These are phyloP conservation scores for Vesta saturnalis DNA, from an alignment of 2,888 invertebrate species.

Conservation along the genomic window DNA sequence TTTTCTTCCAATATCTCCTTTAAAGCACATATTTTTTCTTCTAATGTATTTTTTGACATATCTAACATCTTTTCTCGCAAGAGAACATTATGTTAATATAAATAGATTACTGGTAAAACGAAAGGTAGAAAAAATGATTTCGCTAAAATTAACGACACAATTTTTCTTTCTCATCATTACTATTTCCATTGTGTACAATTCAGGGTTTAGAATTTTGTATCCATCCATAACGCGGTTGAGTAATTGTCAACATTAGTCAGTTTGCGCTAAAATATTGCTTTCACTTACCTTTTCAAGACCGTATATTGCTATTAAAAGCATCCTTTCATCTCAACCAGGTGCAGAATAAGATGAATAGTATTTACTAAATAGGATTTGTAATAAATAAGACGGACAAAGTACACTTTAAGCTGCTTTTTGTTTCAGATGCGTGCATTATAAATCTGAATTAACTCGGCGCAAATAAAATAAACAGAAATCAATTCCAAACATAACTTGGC, in stretches of 20 bases:
- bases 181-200: not conserved
- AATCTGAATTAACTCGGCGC: constrained; percentile 19
- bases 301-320: constrained; percentile 13
- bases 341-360: constrained; percentile 17
- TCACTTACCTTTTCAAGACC: constrained; percentile 26
- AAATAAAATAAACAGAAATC: constrained; percentile 20
- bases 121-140: too few species aligned
- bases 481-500: constrained; percentile 11
- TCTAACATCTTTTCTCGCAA: too few species aligned
- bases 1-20: too few species aligned
- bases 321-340: constrained; percentile 13
- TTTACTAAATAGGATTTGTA: constrained; percentile 24
- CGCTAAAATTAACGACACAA: not conserved
- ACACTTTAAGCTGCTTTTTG: constrained; percentile 24
- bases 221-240: not conserved
- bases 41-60: too few species aligned
- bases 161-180: not conserved
- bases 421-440: constrained; percentile 20
- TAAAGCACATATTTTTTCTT: too few species aligned
- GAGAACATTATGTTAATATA: too few species aligned
- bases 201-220: not conserved
- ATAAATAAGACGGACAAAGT: constrained; percentile 23
- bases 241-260: constrained; percentile 8
- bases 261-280: not conserved
- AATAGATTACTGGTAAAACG: too few species aligned